Evolutionary conservation across 2,888 invertebrate genomes (phyloP), one percentile per base, ranked within the genome.

Genomic region (Operophtera brumata): DNA sequence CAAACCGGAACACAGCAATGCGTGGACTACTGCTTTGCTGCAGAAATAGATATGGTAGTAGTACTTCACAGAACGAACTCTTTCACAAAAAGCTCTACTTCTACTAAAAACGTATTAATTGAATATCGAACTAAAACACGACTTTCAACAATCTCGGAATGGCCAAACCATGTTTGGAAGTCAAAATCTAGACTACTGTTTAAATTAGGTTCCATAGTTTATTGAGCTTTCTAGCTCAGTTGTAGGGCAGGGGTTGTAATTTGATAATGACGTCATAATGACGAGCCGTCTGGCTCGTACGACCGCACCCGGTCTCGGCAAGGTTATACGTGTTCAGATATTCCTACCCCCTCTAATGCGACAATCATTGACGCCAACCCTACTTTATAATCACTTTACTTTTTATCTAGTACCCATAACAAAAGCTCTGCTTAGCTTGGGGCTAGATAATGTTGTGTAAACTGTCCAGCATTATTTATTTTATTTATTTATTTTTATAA

Each of bases 291-390:
- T 64, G 71, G 55, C 53, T 43, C 47, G 36, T 26, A 12, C 50
- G 65, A 65, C 75, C 76, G 66, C 78, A 65, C 78, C 74, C 73
- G 58, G 54, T 57, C 34, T 58, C 41, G 57, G 68, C 66, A 75
- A 72, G 72, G 71, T 69, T 66, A 52, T 20, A 47, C 52, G 43
- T 50, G 49, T 54, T 55, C 40, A 13, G 34, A 32, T 46, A 37
- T 41, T 44, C 14, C 20, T 32, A 36, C 34, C 53, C 47, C 48
- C 48, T 37, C 28, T 53, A 49, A 49, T 48, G 53, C 56, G 14
- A 36, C 28, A 30, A 12, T 57, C 30, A 46, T 50, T 47, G 41
- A 32, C 53, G 4, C 4, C 20, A 20, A 50, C 57, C 41, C 34
- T 35, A 37, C 14, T 25, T 43, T 20, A 20, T n/a, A n/a, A n/a